These are phyloP conservation scores for Oncopodura yosiiana DNA, from an alignment of 1,140 invertebrate species.

Conservation along the genomic window DNA sequence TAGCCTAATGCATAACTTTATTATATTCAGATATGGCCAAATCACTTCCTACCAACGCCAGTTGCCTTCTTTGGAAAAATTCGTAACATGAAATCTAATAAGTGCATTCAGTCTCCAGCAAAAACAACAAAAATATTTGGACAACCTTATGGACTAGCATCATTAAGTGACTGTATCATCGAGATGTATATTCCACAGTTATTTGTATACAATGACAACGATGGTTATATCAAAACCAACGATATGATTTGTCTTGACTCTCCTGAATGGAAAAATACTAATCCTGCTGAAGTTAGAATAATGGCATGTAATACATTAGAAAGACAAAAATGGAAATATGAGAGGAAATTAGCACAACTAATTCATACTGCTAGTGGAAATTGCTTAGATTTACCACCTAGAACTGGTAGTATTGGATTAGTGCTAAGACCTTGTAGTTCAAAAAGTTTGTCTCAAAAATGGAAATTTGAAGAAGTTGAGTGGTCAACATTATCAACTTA, in stretches of 20 bases:
- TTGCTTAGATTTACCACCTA: conserved; percentile 29
- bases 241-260: conserved; percentile 62
- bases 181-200: conserved; percentile 52
- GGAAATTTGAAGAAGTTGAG: conserved; percentile 13
- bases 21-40: conserved; percentile 57
- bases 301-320: conserved; percentile 53
- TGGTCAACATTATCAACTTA: too few species aligned
- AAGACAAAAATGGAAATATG: conserved; percentile 56
- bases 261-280: conserved; percentile 44
- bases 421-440: conserved; percentile 6
- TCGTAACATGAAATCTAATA: conserved; percentile 42
- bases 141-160: conserved; percentile 54
- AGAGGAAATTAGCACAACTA: conserved; percentile 35
- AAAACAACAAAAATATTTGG: conserved; percentile 46
- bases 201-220: conserved; percentile 60
- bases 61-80: conserved; percentile 71
- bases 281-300: conserved; percentile 49
- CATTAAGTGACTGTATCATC: conserved; percentile 44
- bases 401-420: neutral
- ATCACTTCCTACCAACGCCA: conserved; percentile 78
- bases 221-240: conserved; percentile 58
- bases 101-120: conserved; percentile 50
- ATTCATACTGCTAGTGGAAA: conserved; percentile 29
- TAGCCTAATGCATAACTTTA: too few species aligned
- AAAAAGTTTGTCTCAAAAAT: conserved; percentile 6